phyloP scores from a whole-genome alignment of 2,113 vertebrate species.

The Polyodon spathula region DNA sequence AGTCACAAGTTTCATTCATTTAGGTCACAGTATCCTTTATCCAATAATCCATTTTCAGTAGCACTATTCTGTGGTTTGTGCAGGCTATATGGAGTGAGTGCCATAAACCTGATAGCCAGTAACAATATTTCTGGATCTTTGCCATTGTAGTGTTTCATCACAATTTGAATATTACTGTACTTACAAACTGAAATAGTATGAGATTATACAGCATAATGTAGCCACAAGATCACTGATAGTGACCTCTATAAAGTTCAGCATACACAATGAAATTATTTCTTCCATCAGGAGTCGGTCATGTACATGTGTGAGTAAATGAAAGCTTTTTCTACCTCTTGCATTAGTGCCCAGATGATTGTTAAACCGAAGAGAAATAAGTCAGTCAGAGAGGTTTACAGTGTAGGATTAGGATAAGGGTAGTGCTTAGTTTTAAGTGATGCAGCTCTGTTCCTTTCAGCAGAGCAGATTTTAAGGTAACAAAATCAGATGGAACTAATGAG shows the following conservation, averaged over 20 bases:
- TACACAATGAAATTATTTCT: slow-evolving; percentile 27
- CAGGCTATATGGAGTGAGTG: not conserved
- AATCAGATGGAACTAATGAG: too few species aligned
- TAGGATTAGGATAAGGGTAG: slow-evolving; percentile 21
- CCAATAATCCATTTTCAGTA: slow-evolving; percentile 17
- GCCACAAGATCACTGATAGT: slow-evolving; percentile 24
- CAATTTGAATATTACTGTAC: slow-evolving; percentile 9
- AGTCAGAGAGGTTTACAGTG: slow-evolving; percentile 11
- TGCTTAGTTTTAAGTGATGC: not conserved
- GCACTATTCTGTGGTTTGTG: not conserved
- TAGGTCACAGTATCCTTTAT: slow-evolving; percentile 13
- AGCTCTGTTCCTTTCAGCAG: not conserved
- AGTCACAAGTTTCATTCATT: slow-evolving; percentile 11
- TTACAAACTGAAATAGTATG: slow-evolving; percentile 7
- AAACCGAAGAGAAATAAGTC: slow-evolving; percentile 22
- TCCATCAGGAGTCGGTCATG: slow-evolving; percentile 17
- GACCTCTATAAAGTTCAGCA: slow-evolving; percentile 12
- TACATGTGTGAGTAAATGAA: slow-evolving; percentile 26
- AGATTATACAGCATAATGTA: slow-evolving; percentile 15
- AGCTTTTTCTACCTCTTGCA: slow-evolving; percentile 21
- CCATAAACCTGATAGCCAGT: not conserved
- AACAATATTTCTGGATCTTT: too few species aligned
- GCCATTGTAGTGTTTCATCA: too few species aligned
- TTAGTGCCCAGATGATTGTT: slow-evolving; percentile 23
- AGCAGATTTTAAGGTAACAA: not conserved